A percentile compares a stretch with the other conserved stretches of the same genome.
phyloP scores from a whole-genome alignment of 1,140 invertebrate species.

The Megathymus violae region DNA sequence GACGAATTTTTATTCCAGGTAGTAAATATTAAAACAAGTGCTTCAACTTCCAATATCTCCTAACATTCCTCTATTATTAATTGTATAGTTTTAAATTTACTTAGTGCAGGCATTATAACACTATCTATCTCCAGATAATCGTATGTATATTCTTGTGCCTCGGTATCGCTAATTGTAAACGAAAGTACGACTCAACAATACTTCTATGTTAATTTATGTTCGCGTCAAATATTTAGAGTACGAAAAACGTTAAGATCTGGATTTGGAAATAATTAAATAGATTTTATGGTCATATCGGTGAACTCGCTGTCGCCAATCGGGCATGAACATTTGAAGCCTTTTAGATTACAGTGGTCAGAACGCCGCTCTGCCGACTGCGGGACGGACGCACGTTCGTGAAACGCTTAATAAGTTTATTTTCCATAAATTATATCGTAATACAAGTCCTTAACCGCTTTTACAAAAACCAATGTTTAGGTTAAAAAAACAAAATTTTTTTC shows the following conservation, averaged over 20 bases:
- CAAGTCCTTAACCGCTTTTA: too few species aligned
- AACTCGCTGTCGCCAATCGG: not conserved
- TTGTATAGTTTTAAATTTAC: not conserved
- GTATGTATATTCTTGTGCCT: too few species aligned
- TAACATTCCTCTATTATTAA: constrained; percentile 11
- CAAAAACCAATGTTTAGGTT: too few species aligned
- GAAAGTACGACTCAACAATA: too few species aligned
- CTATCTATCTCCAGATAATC: not conserved
- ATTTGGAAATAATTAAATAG: not conserved
- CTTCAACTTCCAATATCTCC: constrained; percentile 1
- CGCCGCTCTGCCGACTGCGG: constrained; percentile 51
- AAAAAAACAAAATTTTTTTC: too few species aligned
- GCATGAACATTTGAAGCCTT: constrained; percentile 20
- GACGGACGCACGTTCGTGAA: constrained; percentile 69
- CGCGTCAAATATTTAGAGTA: too few species aligned
- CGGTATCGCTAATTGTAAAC: too few species aligned
- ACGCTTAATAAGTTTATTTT: constrained; percentile 41
- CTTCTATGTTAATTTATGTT: too few species aligned
- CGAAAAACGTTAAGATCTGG: not conserved
- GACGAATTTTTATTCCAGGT: constrained; percentile 1
- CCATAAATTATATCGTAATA: not conserved
- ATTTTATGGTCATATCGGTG: not conserved
- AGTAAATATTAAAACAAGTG: too few species aligned
- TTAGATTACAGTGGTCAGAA: constrained; percentile 27
- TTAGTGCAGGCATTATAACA: too few species aligned